These are phyloP conservation scores for Zaprionus lachaisei DNA, from an alignment of 1,140 invertebrate species.

Conservation along the genomic window DNA sequence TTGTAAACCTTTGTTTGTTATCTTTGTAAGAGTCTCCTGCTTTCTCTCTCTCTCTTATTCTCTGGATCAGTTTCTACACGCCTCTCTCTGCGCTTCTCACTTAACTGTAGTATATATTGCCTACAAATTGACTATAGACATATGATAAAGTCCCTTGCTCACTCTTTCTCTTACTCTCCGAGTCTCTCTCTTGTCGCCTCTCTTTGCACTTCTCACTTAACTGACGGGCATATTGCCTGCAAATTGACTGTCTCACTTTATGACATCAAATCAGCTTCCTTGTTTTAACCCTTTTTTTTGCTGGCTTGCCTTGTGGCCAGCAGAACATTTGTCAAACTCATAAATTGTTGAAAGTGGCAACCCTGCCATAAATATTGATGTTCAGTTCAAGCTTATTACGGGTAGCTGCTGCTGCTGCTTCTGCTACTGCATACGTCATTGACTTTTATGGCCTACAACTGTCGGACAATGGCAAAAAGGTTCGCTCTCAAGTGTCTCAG, in stretches of 20 bases:
- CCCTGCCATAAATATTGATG: constrained; percentile 74
- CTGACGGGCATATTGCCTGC: constrained; percentile 19
- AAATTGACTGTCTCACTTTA: constrained; percentile 30
- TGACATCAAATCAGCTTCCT: constrained; percentile 39
- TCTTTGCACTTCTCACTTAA: constrained; percentile 4
- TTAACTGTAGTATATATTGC: too few relatives aligned
- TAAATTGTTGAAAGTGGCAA: constrained; percentile 52
- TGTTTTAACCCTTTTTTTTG: constrained; percentile 19
- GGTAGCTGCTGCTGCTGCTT: constrained; percentile 2
- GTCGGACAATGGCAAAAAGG: constrained; percentile 11
- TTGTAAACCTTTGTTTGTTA: too few relatives aligned
- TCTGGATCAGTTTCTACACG: too few relatives aligned
- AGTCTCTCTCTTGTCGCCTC: background rate
- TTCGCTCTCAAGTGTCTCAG: constrained; percentile 28
- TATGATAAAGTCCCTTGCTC: background rate
- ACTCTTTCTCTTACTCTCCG: background rate
- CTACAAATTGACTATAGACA: background rate
- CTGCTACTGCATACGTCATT: constrained; percentile 45
- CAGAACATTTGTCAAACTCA: constrained; percentile 53
- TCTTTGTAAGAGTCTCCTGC: too few relatives aligned
- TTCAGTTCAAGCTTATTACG: constrained; percentile 48
- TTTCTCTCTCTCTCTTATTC: too few relatives aligned
- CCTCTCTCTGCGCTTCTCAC: background rate
- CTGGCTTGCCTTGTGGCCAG: background rate
- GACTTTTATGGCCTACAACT: constrained; percentile 47